Evolutionary conservation across 2,113 vertebrate genomes (phyloP), one percentile per base, ranked within the genome.

Genomic region (Zapus hudsonius): DNA sequence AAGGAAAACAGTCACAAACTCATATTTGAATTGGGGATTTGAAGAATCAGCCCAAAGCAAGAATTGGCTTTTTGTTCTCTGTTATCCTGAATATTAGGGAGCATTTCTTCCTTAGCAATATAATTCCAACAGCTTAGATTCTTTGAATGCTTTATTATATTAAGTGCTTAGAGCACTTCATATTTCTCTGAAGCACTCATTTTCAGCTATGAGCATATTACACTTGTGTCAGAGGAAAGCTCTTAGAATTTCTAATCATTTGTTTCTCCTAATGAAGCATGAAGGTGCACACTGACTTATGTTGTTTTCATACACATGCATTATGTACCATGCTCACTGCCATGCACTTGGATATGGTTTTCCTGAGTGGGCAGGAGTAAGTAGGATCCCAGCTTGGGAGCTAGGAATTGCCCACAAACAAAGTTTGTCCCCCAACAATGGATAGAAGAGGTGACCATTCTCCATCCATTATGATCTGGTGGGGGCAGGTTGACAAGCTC

Each of bases 1-100:
- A 76, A 27, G 38, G 66, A 33, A 83, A 73, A 42, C 57, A 47
- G 55, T 63, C 80, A 36, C 69, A 92, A 73, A 76, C 10, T 69
- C 74, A 17, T 52, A 33, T 78, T 92, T 84, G 55, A 29, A 44
- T 94, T 69, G 7, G 6, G 55, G 38, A 94, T 66, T 86, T 55
- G 47, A 89, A 66, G 86, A 95, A 93, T 90, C 79, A 40, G 31
- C 38, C 75, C 36, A 79, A 83, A 79, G 79, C 52, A 84, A 84
- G 44, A 91, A 64, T 42, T 69, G 66, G 20, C 66, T 75, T 89
- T 42, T 70, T 74, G 69, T 92, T 90, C 91, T 86, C 84, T 55
- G n/a, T 90, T 67, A 66, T 10, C 44, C 55, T 74, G 47, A 47
- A 70, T 80, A 87, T 33, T 23, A 40, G 63, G 33, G 64, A 70